These are phyloP conservation scores for Trididemnum nubilum DNA, from an alignment of 23 tunicate species.

Conservation along the genomic window DNA sequence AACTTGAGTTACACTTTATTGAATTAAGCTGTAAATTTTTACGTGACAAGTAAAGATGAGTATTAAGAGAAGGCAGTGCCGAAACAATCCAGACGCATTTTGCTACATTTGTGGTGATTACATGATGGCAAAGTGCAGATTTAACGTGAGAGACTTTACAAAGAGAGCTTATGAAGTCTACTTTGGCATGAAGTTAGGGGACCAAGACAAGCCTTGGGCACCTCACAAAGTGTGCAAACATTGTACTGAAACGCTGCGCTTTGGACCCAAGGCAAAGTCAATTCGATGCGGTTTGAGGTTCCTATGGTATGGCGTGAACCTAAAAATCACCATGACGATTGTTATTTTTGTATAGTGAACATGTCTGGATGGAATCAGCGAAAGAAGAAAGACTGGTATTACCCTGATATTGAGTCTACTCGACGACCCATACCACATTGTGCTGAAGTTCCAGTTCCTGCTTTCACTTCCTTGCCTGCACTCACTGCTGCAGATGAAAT, in stretches of 20 bases:
- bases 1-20: no score
- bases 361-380: slow-evolving; percentile 32
- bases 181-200: slow-evolving; percentile 40
- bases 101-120: slow-evolving; percentile 44
- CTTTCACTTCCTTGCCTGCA: slow-evolving; percentile 20
- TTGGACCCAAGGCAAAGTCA: slow-evolving; percentile 34
- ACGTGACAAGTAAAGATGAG: slow-evolving; percentile 41
- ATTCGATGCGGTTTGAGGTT: slow-evolving; percentile 23
- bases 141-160: slow-evolving; percentile 23
- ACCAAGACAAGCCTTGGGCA: slow-evolving; percentile 39
- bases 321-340: slow-evolving; percentile 14
- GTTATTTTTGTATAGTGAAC: slow-evolving; percentile 30
- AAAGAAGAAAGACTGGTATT: slow-evolving; percentile 21
- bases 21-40: no score
- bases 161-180: slow-evolving; percentile 26
- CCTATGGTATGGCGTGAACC: slow-evolving; percentile 41
- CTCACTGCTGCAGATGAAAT: not conserved
- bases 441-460: slow-evolving; percentile 20
- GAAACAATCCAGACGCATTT: slow-evolving; percentile 26
- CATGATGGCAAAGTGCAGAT: not conserved
- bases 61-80: slow-evolving; percentile 15
- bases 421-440: slow-evolving; percentile 26
- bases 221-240: slow-evolving; percentile 40
- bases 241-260: slow-evolving; percentile 31
- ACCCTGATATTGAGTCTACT: slow-evolving; percentile 26